Evolutionary conservation across 2,113 vertebrate species (phyloP).

Genomic region (Muntiacus muntjak): DNA sequence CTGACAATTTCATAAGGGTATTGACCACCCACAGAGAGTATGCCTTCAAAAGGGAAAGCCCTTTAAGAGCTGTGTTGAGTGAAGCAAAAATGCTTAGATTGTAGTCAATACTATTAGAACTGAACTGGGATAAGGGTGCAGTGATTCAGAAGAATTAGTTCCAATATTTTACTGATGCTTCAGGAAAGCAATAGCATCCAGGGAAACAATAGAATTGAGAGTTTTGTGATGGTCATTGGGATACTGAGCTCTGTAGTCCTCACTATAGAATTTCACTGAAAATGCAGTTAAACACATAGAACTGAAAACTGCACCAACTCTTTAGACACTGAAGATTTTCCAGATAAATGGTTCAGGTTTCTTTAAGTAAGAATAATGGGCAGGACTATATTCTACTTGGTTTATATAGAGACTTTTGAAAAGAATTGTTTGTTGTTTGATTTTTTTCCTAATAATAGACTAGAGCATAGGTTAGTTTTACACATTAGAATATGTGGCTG

Average conservation of each 20-base stretch:
- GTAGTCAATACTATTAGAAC: conserved; percentile 51
- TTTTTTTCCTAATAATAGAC: conserved; percentile 24
- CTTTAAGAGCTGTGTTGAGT: conserved; percentile 53
- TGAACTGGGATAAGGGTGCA: not conserved
- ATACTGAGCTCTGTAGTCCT: not conserved
- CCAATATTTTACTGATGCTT: conserved; percentile 49
- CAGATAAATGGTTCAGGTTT: not conserved
- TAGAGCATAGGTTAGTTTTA: not conserved
- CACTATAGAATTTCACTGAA: not conserved
- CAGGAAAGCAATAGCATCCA: conserved; percentile 27
- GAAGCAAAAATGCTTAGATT: conserved; percentile 57
- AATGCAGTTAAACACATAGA: not conserved
- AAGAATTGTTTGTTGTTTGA: conserved; percentile 20
- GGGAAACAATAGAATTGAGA: conserved; percentile 31
- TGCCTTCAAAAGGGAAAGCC: conserved; percentile 62
- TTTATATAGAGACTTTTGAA: conserved; percentile 49
- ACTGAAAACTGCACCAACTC: not conserved
- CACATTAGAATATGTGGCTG: conserved; percentile 42
- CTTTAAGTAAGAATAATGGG: conserved; percentile 14
- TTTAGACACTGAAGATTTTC: not conserved
- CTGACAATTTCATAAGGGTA: conserved; percentile 64
- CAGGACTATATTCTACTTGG: not conserved
- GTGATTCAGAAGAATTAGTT: conserved; percentile 60
- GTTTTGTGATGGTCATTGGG: not conserved
- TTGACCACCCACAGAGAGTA: conserved; percentile 59